These are phyloP conservation scores for Anodontia alba DNA, from an alignment of 2,888 invertebrate species.

Conservation along the genomic window DNA sequence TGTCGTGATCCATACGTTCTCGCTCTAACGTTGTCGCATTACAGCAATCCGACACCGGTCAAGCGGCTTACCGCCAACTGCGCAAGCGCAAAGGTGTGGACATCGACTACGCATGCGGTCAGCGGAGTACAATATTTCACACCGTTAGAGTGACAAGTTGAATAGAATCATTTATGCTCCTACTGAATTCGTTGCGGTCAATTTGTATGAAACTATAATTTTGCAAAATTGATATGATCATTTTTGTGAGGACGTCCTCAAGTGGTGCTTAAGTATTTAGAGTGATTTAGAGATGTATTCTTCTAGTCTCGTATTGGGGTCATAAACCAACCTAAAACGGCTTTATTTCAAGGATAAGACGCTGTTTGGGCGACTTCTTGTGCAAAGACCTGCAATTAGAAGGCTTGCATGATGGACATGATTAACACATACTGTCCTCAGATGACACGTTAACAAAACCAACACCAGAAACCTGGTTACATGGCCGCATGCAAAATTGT, in stretches of 20 bases:
- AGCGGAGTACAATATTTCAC: neutral
- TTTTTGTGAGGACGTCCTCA: constrained; percentile 1
- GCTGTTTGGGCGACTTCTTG: neutral
- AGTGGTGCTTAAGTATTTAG: constrained; percentile 5
- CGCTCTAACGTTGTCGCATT: neutral
- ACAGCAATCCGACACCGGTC: neutral
- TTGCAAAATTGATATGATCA: constrained; percentile 17
- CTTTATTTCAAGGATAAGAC: neutral
- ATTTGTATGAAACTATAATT: constrained; percentile 14
- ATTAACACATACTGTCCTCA: constrained; percentile 4
- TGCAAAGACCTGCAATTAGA: constrained; percentile 10
- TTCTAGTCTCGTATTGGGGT: neutral
- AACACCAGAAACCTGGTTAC: neutral
- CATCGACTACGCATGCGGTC: constrained; percentile 5
- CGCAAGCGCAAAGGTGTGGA: constrained; percentile 17
- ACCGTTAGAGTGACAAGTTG: neutral
- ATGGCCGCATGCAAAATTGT: neutral
- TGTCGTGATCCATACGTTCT: constrained; percentile 12
- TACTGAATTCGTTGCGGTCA: neutral
- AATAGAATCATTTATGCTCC: neutral
- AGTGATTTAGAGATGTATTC: constrained; percentile 2
- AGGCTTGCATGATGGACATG: neutral
- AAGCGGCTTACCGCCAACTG: constrained; percentile 4
- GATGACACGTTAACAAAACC: constrained; percentile 4
- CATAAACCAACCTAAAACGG: constrained; percentile 9